Conservation (phyloP, 2,113 vertebrate species). For the Lampris incognitus region DNA sequence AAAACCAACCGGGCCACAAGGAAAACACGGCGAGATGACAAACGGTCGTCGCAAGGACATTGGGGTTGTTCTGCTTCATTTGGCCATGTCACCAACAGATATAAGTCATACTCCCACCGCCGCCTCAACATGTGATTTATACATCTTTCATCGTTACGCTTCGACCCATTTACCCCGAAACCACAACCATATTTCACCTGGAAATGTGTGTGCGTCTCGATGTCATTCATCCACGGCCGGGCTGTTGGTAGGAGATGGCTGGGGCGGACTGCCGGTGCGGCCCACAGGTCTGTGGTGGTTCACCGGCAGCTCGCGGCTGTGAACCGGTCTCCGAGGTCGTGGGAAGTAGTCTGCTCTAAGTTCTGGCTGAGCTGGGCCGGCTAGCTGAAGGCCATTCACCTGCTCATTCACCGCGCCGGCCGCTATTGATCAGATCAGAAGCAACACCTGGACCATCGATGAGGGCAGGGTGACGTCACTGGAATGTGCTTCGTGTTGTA, state of each 20-base stretch:
- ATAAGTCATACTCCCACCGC: slow-evolving; percentile 60
- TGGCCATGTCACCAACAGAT: slow-evolving; percentile 69
- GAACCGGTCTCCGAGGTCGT: too few relatives aligned
- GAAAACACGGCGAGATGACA: slow-evolving; percentile 41
- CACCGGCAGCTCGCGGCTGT: too few relatives aligned
- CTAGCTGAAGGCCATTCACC: too few relatives aligned
- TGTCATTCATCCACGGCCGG: slow-evolving; percentile 30
- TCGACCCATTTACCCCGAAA: slow-evolving; percentile 71
- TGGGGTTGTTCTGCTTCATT: slow-evolving; percentile 46
- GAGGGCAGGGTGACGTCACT: too few relatives aligned
- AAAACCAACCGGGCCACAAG: slow-evolving; percentile 29
- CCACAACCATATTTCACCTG: slow-evolving; percentile 74
- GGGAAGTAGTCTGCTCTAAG: too few relatives aligned
- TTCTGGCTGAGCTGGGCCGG: too few relatives aligned
- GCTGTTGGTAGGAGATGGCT: slow-evolving; percentile 1
- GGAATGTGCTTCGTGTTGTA: too few relatives aligned
- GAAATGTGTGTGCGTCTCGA: slow-evolving; percentile 51
- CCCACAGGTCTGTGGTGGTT: too few relatives aligned
- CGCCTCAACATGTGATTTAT: slow-evolving; percentile 71
- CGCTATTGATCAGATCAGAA: too few relatives aligned
- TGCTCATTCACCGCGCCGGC: too few relatives aligned
- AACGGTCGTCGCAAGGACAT: slow-evolving; percentile 38
- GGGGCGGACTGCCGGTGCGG: not conserved
- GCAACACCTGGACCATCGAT: too few relatives aligned
- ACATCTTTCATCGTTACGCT: slow-evolving; percentile 59